These are phyloP conservation scores for Caloenas nicobarica DNA, from an alignment of 2,113 vertebrate species.

Conservation along the genomic window DNA sequence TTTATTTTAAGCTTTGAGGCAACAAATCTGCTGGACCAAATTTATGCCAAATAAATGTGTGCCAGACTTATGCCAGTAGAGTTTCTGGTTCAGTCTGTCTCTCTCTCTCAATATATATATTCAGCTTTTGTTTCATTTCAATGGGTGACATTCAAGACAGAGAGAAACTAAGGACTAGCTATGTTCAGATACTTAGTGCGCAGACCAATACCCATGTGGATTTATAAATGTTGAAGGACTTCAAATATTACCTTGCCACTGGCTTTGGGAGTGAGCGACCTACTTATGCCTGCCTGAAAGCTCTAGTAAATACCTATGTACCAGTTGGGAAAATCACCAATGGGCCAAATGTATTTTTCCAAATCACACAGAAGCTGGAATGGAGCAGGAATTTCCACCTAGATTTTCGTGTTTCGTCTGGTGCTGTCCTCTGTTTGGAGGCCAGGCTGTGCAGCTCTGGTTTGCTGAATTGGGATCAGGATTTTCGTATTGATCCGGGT, in stretches of 20 bases:
- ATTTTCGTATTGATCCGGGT: not conserved
- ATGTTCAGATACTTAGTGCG: not conserved
- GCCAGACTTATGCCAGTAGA: not conserved
- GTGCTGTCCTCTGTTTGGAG: not conserved
- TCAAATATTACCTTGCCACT: not conserved
- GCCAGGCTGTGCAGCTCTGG: not conserved
- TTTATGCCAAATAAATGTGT: not conserved
- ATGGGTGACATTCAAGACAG: not conserved
- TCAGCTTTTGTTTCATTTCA: not conserved
- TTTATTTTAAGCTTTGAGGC: conserved; percentile 13
- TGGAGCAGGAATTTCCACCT: not conserved
- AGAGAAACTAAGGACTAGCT: not conserved
- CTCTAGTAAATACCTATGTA: not conserved
- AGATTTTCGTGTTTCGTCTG: not conserved
- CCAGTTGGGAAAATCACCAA: not conserved
- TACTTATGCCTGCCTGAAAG: not conserved
- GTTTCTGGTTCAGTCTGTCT: not conserved
- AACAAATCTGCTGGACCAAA: conserved; percentile 38
- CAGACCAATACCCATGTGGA: not conserved
- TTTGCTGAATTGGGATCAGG: not conserved
- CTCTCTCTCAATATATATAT: not conserved
- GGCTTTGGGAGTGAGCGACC: not conserved
- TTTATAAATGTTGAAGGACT: not conserved
- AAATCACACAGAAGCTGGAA: not conserved
- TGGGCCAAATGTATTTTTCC: not conserved